Evolutionary conservation across 2,797 vertebrate species (phyloP).

Genomic region (Anabas testudineus): DNA sequence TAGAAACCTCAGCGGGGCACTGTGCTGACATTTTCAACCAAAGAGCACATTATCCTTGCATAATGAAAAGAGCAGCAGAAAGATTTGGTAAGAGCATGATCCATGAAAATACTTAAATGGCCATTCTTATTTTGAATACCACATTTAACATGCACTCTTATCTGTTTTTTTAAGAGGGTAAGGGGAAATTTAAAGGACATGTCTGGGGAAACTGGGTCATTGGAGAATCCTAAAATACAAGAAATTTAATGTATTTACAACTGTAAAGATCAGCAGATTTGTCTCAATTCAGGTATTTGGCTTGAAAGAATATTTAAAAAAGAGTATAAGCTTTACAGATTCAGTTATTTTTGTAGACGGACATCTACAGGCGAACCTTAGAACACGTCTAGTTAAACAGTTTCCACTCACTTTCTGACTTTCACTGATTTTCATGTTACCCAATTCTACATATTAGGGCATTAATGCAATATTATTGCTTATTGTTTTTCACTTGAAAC

Average conservation of each 20-base stretch:
- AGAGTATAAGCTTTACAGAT: background rate
- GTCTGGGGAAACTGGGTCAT: constrained; percentile 9
- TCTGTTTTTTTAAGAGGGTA: background rate
- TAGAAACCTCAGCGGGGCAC: constrained; percentile 69
- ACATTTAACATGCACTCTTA: constrained; percentile 26
- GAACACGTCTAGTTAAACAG: too few relatives aligned
- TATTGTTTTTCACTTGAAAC: too few relatives aligned
- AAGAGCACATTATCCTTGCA: constrained; percentile 52
- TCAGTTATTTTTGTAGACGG: constrained; percentile 9
- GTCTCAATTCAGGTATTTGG: background rate
- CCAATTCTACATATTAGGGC: too few relatives aligned
- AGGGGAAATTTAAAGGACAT: constrained; percentile 31
- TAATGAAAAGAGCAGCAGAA: constrained; percentile 42
- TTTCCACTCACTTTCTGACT: too few relatives aligned
- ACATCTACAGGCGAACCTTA: too few relatives aligned
- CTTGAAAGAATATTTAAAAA: background rate
- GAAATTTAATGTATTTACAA: constrained; percentile 14
- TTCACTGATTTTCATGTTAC: too few relatives aligned
- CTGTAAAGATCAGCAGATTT: constrained; percentile 24
- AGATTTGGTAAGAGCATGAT: constrained; percentile 46
- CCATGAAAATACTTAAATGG: constrained; percentile 54
- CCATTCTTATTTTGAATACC: constrained; percentile 40
- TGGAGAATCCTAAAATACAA: constrained; percentile 23
- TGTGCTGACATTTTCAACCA: constrained; percentile 72
- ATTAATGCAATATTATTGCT: too few relatives aligned